Evolutionary conservation across 2,888 invertebrate species (phyloP).

Genomic region (Troilus luridus): DNA sequence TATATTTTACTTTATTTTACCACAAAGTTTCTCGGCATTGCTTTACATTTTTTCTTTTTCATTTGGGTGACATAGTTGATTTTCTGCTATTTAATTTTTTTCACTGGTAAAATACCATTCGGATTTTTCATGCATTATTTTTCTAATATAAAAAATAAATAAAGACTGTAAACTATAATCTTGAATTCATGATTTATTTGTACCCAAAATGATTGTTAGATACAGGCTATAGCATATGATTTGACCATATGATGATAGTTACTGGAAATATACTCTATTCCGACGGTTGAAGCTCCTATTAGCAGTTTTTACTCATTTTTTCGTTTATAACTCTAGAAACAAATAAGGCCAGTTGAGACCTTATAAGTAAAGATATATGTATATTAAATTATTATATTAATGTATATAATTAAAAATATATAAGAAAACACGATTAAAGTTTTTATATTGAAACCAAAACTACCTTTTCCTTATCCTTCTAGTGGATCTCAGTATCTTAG

Average conservation of each 20-base stretch:
- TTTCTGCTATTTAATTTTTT: not conserved
- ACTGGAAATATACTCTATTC: not conserved
- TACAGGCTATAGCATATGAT: constrained; percentile 4
- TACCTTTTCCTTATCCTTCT: too few species aligned
- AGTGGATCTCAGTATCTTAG: too few species aligned
- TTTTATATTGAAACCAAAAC: too few species aligned
- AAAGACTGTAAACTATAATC: not conserved
- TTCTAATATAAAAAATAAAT: constrained; percentile 1
- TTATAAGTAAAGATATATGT: too few species aligned
- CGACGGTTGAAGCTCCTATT: not conserved
- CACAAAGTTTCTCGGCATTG: constrained; percentile 19
- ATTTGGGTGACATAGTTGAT: constrained; percentile 18
- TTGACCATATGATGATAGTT: not conserved
- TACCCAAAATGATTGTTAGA: not conserved
- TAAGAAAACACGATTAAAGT: too few species aligned
- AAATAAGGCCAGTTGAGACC: too few species aligned
- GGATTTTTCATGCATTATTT: not conserved
- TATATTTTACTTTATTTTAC: constrained; percentile 7
- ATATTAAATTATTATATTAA: too few species aligned
- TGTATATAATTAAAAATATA: too few species aligned
- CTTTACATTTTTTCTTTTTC: constrained; percentile 13
- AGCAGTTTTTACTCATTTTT: not conserved
- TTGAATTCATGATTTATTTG: constrained; percentile 38
- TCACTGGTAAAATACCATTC: not conserved
- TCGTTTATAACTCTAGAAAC: not conserved